These are phyloP conservation scores for Tolmerus cingulatus DNA, from an alignment of 2,888 invertebrate species.

Conservation along the genomic window DNA sequence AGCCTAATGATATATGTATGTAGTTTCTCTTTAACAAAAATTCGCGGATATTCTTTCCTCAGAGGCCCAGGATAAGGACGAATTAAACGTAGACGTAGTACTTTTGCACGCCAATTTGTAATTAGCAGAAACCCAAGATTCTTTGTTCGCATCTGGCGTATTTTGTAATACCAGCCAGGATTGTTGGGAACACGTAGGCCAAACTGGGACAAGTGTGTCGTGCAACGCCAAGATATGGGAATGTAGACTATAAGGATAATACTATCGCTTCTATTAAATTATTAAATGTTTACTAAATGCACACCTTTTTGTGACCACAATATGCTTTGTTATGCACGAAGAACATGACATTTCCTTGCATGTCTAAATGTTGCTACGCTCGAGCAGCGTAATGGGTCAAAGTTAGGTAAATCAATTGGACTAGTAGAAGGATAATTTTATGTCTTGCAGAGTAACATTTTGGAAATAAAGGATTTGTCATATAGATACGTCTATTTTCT, in stretches of 20 bases:
- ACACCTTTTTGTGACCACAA: neutral
- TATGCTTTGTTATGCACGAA: neutral
- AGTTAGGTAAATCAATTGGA: neutral
- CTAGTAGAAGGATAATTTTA: neutral
- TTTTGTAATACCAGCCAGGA: neutral
- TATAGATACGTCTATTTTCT: too few relatives aligned
- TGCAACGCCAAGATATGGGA: neutral
- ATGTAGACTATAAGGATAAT: neutral
- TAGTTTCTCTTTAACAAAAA: neutral
- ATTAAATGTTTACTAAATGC: neutral
- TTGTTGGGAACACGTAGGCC: neutral
- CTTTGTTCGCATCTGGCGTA: neutral
- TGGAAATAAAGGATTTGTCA: too few relatives aligned
- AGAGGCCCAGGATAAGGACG: neutral
- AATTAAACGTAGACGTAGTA: slow-evolving; percentile 41
- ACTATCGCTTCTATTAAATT: slow-evolving; percentile 9
- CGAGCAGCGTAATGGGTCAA: too few relatives aligned
- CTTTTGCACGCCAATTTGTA: slow-evolving; percentile 46
- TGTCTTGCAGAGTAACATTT: too few relatives aligned
- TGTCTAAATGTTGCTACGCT: neutral
- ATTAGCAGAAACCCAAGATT: slow-evolving; percentile 38
- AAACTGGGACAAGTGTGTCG: neutral
- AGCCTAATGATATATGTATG: neutral
- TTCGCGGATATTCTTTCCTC: neutral
- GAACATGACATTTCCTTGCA: neutral